phyloP scores from a whole-genome alignment of 2,113 vertebrate species.

The Corythoichthys haematopterus region DNA sequence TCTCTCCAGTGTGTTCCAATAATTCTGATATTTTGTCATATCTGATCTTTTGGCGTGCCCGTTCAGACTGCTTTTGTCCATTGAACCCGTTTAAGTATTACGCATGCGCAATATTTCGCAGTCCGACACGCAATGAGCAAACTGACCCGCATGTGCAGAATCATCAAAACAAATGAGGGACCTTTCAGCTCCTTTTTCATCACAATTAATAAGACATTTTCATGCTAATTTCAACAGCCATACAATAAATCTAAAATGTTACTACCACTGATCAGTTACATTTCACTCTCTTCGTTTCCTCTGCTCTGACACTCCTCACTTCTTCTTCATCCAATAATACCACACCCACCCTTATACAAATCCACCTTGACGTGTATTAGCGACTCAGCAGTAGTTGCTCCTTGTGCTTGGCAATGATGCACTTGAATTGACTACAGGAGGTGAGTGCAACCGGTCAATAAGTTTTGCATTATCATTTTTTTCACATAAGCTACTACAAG shows the following conservation, averaged over 20 bases:
- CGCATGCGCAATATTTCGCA: no score
- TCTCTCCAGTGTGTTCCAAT: no score
- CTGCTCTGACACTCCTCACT: neutral
- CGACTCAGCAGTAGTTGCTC: slow-evolving; percentile 44
- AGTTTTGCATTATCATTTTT: slow-evolving; percentile 32
- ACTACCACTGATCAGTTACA: neutral
- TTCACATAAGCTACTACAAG: slow-evolving; percentile 23
- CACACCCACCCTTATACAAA: slow-evolving; percentile 2
- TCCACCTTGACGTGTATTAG: slow-evolving; percentile 18
- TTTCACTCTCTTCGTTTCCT: neutral
- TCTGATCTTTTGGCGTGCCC: no score
- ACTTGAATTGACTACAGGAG: slow-evolving; percentile 50
- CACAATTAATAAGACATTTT: no score
- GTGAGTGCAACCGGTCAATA: slow-evolving; percentile 34
- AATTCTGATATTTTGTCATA: no score
- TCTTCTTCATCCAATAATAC: slow-evolving; percentile 1
- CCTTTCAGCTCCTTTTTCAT: no score
- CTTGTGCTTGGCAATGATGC: slow-evolving; percentile 21
- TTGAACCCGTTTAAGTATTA: no score
- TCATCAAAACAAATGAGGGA: no score
- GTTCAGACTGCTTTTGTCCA: no score
- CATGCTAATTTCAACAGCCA: no score
- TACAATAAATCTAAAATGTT: neutral
- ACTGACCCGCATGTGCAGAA: no score
- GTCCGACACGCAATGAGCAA: no score